phyloP scores from a whole-genome alignment of 1,140 invertebrate genomes.

The Drosophila erecta region DNA sequence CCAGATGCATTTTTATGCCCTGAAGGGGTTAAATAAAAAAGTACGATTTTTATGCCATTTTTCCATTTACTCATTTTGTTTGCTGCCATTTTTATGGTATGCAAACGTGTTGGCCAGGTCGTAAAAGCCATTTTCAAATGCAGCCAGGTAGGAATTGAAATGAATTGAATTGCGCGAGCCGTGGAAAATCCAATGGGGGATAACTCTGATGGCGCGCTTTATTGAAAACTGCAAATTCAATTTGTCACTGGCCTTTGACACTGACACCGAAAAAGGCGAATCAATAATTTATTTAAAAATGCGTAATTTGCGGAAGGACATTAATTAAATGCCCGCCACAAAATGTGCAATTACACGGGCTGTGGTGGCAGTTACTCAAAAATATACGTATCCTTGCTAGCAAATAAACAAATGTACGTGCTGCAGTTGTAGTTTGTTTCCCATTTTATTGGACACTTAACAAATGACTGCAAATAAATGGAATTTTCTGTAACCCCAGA shows the following conservation, averaged over 20 bases:
- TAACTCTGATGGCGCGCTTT: background rate
- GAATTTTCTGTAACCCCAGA: background rate
- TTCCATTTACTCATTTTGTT: slow-evolving; percentile 3
- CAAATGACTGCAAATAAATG: slow-evolving; percentile 39
- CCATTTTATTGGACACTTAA: slow-evolving; percentile 12
- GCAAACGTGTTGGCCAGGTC: slow-evolving; percentile 37
- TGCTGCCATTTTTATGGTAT: slow-evolving; percentile 19
- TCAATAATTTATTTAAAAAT: slow-evolving; percentile 19
- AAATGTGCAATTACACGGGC: slow-evolving; percentile 29
- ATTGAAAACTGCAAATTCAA: slow-evolving; percentile 24
- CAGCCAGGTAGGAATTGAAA: slow-evolving; percentile 21
- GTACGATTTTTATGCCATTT: slow-evolving; percentile 10
- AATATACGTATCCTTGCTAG: too few species aligned
- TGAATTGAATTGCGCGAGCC: slow-evolving; percentile 37
- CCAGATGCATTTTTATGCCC: slow-evolving; percentile 39
- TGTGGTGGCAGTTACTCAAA: slow-evolving; percentile 11
- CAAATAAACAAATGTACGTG: slow-evolving; percentile 4
- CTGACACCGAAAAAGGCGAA: slow-evolving; percentile 7
- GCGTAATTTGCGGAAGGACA: background rate
- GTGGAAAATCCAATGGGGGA: background rate
- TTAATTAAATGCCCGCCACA: slow-evolving; percentile 34
- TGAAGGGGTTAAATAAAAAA: slow-evolving; percentile 38
- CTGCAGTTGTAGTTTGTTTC: slow-evolving; percentile 18
- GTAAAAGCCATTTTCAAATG: slow-evolving; percentile 31
- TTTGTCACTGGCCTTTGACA: slow-evolving; percentile 20